Evolutionary conservation across 1,140 invertebrate species (phyloP).

Genomic region (Parapsyche elsis): DNA sequence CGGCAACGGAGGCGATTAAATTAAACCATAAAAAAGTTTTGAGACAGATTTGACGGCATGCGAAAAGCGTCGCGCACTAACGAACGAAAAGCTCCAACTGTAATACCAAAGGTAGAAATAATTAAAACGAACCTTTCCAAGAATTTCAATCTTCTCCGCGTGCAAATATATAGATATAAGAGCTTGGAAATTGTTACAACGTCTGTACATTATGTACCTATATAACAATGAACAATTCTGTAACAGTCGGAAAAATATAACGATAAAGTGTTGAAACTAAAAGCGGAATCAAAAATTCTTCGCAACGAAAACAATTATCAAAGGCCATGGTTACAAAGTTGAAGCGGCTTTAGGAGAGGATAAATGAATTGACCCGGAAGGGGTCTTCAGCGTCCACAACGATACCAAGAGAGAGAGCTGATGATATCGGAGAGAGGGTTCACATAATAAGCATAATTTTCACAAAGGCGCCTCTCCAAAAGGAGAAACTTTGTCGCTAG

Average conservation of each 20-base stretch:
- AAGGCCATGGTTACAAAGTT: neutral
- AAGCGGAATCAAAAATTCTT: slow-evolving; percentile 25
- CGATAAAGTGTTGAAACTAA: no score
- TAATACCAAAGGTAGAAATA: no score
- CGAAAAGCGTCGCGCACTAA: no score
- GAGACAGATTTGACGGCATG: neutral
- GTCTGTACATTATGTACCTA: no score
- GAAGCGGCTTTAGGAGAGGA: neutral
- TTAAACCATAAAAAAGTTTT: slow-evolving; percentile 20
- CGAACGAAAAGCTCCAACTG: no score
- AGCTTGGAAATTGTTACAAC: no score
- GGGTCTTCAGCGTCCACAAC: neutral
- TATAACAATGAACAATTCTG: no score
- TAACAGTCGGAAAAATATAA: no score
- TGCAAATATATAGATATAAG: no score
- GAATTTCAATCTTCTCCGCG: neutral
- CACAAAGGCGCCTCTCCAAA: slow-evolving; percentile 28
- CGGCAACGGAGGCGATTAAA: neutral
- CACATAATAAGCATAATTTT: slow-evolving; percentile 47
- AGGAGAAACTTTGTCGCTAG: slow-evolving; percentile 27
- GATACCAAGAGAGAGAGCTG: neutral
- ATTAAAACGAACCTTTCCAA: no score
- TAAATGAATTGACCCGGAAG: neutral
- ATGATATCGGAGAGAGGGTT: slow-evolving; percentile 3
- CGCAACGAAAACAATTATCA: slow-evolving; percentile 18